phyloP scores from a whole-genome alignment of 2,888 invertebrate genomes.

The Ashinkailepas kermadecensis region DNA sequence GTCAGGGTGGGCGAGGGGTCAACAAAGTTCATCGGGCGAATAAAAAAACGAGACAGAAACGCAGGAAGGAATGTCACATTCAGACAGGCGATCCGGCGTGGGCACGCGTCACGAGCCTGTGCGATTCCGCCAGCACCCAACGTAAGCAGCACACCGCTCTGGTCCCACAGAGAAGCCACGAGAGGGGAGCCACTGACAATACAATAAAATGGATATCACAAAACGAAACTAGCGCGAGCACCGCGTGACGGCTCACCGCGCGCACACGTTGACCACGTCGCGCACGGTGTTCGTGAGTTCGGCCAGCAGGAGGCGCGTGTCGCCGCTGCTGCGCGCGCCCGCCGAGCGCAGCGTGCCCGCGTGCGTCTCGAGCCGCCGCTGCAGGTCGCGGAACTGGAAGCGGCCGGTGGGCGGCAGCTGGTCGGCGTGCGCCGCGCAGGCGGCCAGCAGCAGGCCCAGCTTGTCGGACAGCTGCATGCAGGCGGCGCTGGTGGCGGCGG shows the following conservation, averaged over 20 bases:
- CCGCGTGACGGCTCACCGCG: not conserved
- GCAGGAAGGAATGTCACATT: slow-evolving; percentile 15
- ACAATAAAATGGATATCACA: slow-evolving; percentile 20
- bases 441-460: slow-evolving; percentile 67
- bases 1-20: not conserved
- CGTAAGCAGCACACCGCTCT: not conserved
- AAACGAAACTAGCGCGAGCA: not conserved
- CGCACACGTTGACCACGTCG: slow-evolving; percentile 64
- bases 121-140: not conserved
- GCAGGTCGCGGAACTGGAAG: slow-evolving; percentile 72
- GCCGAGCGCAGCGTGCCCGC: slow-evolving; percentile 60
- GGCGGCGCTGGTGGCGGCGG: slow-evolving; percentile 46
- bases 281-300: slow-evolving; percentile 65
- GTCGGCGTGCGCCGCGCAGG: slow-evolving; percentile 77
- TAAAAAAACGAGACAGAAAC: not conserved
- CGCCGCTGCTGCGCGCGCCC: slow-evolving; percentile 59
- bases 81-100: not conserved
- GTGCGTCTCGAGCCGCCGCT: slow-evolving; percentile 61
- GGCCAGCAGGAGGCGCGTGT: slow-evolving; percentile 57
- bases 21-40: not conserved
- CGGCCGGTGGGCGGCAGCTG: slow-evolving; percentile 75
- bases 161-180: not conserved
- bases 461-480: slow-evolving; percentile 74
- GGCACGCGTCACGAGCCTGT: too few relatives aligned
- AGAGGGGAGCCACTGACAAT: not conserved